These are phyloP conservation scores for Scartelaos histophorus DNA, from an alignment of 2,113 vertebrate species.

Conservation along the genomic window DNA sequence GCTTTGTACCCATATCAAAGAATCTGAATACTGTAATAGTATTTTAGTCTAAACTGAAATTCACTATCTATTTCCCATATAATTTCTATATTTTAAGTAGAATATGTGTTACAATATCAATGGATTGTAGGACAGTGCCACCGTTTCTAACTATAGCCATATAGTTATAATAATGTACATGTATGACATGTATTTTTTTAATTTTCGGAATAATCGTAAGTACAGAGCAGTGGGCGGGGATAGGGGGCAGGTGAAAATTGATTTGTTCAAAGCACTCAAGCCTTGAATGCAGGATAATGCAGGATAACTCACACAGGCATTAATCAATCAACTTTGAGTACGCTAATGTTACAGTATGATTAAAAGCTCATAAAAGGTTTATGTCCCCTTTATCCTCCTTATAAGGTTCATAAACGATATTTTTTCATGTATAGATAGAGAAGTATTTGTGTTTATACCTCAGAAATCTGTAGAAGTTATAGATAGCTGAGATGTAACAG, in stretches of 20 bases:
- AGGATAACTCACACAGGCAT: too few relatives aligned
- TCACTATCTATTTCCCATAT: background rate
- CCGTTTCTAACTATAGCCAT: background rate
- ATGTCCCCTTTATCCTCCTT: background rate
- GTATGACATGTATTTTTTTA: too few relatives aligned
- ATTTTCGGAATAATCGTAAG: too few relatives aligned
- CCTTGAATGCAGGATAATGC: too few relatives aligned
- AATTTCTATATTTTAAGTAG: background rate
- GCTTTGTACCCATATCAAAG: background rate
- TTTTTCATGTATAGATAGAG: background rate
- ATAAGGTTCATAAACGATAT: background rate
- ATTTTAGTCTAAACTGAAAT: too few relatives aligned
- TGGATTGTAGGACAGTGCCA: background rate
- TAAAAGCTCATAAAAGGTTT: too few relatives aligned
- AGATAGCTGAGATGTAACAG: constrained; percentile 19
- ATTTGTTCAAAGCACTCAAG: too few relatives aligned
- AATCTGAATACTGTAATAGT: too few relatives aligned
- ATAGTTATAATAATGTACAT: background rate
- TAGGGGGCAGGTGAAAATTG: too few relatives aligned
- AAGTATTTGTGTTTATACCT: background rate
- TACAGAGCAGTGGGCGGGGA: too few relatives aligned
- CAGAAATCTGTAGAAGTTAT: constrained; percentile 5
- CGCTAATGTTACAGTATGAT: too few relatives aligned
- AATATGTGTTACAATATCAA: background rate
- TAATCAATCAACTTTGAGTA: too few relatives aligned